Base-by-base conservation (phyloP, 2,113 vertebrate genomes). In the Pheucticus melanocephalus region DNA sequence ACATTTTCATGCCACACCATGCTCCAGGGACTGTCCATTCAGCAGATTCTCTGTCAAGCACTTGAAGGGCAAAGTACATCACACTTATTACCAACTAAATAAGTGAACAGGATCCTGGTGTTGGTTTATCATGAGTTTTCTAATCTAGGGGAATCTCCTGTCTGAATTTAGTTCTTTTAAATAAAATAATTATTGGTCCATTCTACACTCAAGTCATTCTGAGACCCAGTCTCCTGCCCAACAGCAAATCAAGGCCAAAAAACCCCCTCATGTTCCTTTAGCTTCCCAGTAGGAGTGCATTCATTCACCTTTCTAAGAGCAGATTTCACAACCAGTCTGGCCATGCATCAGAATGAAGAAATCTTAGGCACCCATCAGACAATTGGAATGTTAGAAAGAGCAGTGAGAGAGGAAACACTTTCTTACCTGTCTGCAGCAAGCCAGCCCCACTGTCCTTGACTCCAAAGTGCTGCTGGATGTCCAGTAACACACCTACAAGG, bases 381-480 rank as follows among this genome's bases (percentile, higher is more conserved):
- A 78, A 68, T 48, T 21, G 10, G 24, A 60, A 64, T 50, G 57
- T 30, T 37, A 56, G 24, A 70, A 51, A 57, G 76, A 18, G 0
- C 60, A 86, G 27, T 0, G 2, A 59, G 48, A 39, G 70, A 75
- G 37, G 30, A 45, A n/a, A 19, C 5, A 1, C 33, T 98, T 97
- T 64, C 96, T 98, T 97, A 99, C 99, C 99, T 96, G 99, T 99
- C 97, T 99, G 99, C 86, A 99, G 86, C 96, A 99, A 97, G 88
- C 99, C 99, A 44, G 98, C 98, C 25, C 97, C 94, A 2, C 98
- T 99, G 98, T 99, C 99, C 12, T 97, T 97, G 64, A 99, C 98
- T 1, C 90, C 89, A 72, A 98, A 99, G 95, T 99, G 98, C 92
- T 97, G 97, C 98, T 99, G 99, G 94, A 99, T 98, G 82, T 99